Conservation (phyloP, 2,797 vertebrate species). For the Mus minutoides region DNA sequence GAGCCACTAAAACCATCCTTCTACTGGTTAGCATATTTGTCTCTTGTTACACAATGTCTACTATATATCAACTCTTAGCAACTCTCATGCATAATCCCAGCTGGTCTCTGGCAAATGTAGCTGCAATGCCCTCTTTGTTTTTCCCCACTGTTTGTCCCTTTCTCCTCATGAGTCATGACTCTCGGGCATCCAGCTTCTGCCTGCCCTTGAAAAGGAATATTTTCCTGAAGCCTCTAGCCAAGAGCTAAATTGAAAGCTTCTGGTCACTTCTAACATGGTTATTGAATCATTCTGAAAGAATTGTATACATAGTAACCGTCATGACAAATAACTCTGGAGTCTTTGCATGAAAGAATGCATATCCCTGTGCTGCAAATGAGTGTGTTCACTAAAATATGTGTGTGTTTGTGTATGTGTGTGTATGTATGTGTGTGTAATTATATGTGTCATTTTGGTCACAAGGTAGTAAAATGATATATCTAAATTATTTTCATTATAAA, state of each 20-base stretch:
- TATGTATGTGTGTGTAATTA: too few species aligned
- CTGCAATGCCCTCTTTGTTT: neutral
- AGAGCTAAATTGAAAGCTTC: neutral
- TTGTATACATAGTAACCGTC: neutral
- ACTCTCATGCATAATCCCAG: neutral
- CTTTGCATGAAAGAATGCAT: neutral
- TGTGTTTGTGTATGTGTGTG: too few species aligned
- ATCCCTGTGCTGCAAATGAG: neutral
- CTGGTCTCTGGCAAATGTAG: neutral
- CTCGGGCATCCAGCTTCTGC: neutral
- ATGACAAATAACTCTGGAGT: neutral
- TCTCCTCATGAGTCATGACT: neutral
- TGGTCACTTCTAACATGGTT: neutral
- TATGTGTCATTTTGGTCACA: too few species aligned
- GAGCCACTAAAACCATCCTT: neutral
- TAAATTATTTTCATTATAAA: too few species aligned
- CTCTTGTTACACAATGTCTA: neutral
- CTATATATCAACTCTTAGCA: neutral
- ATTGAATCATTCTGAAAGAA: neutral
- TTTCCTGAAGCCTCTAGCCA: neutral
- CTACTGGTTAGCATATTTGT: neutral
- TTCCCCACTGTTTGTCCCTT: neutral
- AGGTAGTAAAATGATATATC: too few species aligned
- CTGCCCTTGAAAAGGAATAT: neutral
- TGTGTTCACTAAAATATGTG: neutral